A percentile compares a stretch with the other conserved stretches of the same genome.
Conservation (phyloP, 2,797 vertebrate genomes). For the Chromobotia macracanthus region DNA sequence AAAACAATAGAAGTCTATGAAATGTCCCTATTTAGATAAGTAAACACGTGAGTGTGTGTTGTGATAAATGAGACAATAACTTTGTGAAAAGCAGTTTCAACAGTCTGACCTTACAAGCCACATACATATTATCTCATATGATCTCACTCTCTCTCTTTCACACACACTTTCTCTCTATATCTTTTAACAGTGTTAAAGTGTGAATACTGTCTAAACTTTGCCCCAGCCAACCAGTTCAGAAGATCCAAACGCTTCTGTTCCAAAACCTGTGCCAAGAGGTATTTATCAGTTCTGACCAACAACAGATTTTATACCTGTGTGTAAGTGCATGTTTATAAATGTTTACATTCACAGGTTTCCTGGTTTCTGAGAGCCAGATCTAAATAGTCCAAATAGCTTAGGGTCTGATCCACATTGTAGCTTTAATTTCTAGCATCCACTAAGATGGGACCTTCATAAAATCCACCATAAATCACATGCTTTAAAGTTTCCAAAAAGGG, state of each 20-base stretch:
- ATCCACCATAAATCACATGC: too few relatives aligned
- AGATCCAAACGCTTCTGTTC: constrained; percentile 97
- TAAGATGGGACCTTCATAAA: too few relatives aligned
- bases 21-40: background rate
- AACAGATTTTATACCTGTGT: background rate
- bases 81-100: background rate
- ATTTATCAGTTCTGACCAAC: background rate
- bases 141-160: background rate
- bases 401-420: too few relatives aligned
- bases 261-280: constrained; percentile 97
- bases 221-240: constrained; percentile 91
- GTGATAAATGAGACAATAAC: background rate
- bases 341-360: background rate
- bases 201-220: constrained; percentile 92
- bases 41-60: too few relatives aligned
- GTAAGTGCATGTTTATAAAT: background rate
- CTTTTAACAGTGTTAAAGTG: constrained; percentile 84
- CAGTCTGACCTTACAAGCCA: background rate
- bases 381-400: too few relatives aligned
- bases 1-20: too few relatives aligned
- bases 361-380: too few relatives aligned
- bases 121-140: background rate
- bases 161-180: background rate
- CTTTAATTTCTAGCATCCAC: too few relatives aligned
- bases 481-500: too few relatives aligned